Percentiles rank a stretch among this genome's conserved stretches.
Evolutionary conservation across 2,888 invertebrate species (phyloP).

Genomic region (Bellardia bayeri): DNA sequence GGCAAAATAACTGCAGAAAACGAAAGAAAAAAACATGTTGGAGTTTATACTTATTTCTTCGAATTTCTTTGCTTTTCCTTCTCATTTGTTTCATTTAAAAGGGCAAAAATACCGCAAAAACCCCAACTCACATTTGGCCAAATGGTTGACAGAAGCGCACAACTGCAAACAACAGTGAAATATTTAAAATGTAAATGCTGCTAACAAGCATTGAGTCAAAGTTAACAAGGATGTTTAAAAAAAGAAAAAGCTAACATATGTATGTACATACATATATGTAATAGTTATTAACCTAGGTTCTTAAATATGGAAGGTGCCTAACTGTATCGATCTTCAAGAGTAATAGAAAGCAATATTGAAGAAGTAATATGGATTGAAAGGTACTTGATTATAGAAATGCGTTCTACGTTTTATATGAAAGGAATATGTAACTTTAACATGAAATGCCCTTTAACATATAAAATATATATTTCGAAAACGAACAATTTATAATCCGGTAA

Average conservation of each 20-base stretch:
- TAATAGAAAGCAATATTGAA: too few relatives aligned
- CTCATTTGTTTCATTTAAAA: constrained; percentile 43
- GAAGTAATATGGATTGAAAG: too few relatives aligned
- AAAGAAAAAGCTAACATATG: constrained; percentile 47
- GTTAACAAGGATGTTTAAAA: constrained; percentile 49
- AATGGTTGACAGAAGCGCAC: constrained; percentile 47
- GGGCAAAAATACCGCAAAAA: constrained; percentile 57
- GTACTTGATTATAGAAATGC: too few relatives aligned
- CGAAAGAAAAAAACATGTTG: constrained; percentile 2
- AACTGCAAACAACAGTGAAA: constrained; percentile 68
- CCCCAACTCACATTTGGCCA: constrained; percentile 55
- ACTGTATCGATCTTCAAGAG: too few relatives aligned
- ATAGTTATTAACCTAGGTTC: constrained; percentile 37
- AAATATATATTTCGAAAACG: too few relatives aligned
- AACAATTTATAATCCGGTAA: too few relatives aligned
- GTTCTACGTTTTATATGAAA: too few relatives aligned
- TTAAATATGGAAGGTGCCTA: neutral
- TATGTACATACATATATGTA: constrained; percentile 26
- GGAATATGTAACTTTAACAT: too few relatives aligned
- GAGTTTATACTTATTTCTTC: constrained; percentile 33
- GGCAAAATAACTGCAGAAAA: constrained; percentile 11
- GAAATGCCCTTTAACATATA: too few relatives aligned
- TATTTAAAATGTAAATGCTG: constrained; percentile 69
- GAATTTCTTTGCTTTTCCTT: constrained; percentile 41
- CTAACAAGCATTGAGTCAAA: constrained; percentile 62